Base-by-base conservation (phyloP, 2,888 invertebrate genomes). In the Drosophila maculinotata region DNA sequence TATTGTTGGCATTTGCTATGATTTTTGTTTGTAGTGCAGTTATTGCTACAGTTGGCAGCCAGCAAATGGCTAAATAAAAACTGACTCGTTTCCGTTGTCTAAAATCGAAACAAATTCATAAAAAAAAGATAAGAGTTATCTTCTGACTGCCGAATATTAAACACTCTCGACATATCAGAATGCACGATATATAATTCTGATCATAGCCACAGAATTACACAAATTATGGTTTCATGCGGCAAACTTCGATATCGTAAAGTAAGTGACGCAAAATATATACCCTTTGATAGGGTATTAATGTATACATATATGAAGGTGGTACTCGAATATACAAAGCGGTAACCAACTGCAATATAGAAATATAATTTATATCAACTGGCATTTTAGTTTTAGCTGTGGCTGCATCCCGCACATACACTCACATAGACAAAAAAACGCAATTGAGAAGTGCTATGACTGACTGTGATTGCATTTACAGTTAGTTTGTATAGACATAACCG, bases 321-420 rank as follows among this genome's bases (percentile, higher is more conserved):
- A 14, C 35, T 45, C 38, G 47, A 28, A 42, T 44, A 33, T 15
- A 14, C 42, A 51, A 17, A 52, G 45, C 51, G 69, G 69, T 66
- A 75, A 51, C 71, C 71, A 75, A 78, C 56, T 54, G 72, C 72
- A 59, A 63, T 75, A 64, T 45, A 75, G 59, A 71, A 83, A 79
- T 77, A 75, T 80, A 80, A 83, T 68, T 83, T 86, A 82, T 80
- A 82, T 85, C 63, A 73, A 74, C 66, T 67, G 74, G 41, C 53
- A 69, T 77, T 71, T 78, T 67, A 78, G 72, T 78, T 69, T 81
- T 69, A 52, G 39, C 56, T 71, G 36, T 48, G 57, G 45, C 60
- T 41, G 52, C 48, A 20, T 14, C 6, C 26, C 14, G 30, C 31
- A 53, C 52, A 31, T 39, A 38, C 36, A 14, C 30, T 31, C 15